Evolutionary conservation across 2,113 vertebrate species (phyloP), one percentile per base, ranked within the genome.

Genomic region (Corythoichthys intestinalis): DNA sequence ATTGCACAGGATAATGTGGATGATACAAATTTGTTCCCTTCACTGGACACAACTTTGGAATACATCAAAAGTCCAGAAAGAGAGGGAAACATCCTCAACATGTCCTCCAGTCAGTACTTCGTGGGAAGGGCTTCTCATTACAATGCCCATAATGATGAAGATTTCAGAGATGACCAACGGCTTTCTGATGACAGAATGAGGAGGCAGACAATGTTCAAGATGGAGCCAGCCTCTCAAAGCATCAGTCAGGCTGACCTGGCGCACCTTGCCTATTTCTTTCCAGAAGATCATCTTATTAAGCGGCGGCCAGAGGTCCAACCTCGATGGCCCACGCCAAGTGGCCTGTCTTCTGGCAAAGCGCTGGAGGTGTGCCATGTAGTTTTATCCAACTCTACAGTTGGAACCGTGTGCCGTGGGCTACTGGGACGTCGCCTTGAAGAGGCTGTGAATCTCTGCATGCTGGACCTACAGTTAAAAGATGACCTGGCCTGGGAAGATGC

Each of bases 381-480:
- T 35, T 82, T 94, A 70, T 82, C 69, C 15, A 91, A 93, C 76
- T 94, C 94, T 66, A 84, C 87, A 0, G 80, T 94, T 44, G 94
- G 92, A 2, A 76, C 67, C 0, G 83, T 62, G 6, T 96, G 94
- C 44, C 73, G 82, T 61, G 76, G 2, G 2, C 83, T 93, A 65
- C 90, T 94, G 67, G 93, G 90, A 49, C 82, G 86, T n/a, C 77
- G 85, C 5, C 79, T 94, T 74, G 91, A 92, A 0, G 88, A 92
- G 58, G 90, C 90, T 0, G 90, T 94, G 41, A 80, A 91, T 28
- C 90, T 94, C 9, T 95, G 94, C 72, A 77, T 94, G 60, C 75
- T 85, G 82, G 93, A 94, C 76, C 80, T 93, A 74, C 91, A 94
- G 83, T 90, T 93, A 60, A 94, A 94, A 79, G 93, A 94, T 13